These are phyloP conservation scores for Electrona antarctica DNA, from an alignment of 2,113 vertebrate genomes.

Conservation along the genomic window DNA sequence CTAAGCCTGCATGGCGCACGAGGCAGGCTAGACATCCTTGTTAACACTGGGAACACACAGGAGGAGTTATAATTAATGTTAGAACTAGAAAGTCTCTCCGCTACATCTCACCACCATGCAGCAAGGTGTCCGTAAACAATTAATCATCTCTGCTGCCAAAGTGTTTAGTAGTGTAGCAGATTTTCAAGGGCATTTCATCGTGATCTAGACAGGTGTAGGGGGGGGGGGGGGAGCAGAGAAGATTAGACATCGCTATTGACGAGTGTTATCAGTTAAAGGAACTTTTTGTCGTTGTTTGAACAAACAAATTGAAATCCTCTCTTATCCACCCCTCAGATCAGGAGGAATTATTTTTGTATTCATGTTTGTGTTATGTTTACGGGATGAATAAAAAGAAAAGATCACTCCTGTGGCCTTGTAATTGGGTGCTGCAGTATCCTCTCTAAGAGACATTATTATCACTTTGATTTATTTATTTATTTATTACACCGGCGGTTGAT, in stretches of 20 bases:
- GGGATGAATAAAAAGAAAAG: slow-evolving; percentile 37
- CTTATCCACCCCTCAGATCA: slow-evolving; percentile 58
- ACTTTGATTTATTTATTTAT: neutral
- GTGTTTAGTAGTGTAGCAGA: slow-evolving; percentile 50
- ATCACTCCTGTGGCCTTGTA: slow-evolving; percentile 33
- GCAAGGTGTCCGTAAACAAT: slow-evolving; percentile 40
- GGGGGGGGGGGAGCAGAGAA: slow-evolving; percentile 31
- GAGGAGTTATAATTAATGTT: neutral
- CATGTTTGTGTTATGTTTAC: slow-evolving; percentile 45
- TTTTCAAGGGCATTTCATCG: slow-evolving; percentile 66
- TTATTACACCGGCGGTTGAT: too few species aligned
- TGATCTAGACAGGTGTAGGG: slow-evolving; percentile 42
- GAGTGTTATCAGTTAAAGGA: slow-evolving; percentile 71
- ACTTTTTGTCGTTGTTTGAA: slow-evolving; percentile 60
- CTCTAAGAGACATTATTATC: slow-evolving; percentile 22
- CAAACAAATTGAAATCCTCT: slow-evolving; percentile 55
- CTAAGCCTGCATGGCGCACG: neutral
- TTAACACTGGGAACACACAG: neutral
- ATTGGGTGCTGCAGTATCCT: slow-evolving; percentile 30
- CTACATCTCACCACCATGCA: neutral
- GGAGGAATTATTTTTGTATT: slow-evolving; percentile 40
- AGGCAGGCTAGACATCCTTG: neutral
- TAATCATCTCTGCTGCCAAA: slow-evolving; percentile 57
- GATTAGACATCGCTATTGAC: slow-evolving; percentile 47
- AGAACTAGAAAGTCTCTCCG: neutral